Base-by-base conservation (phyloP, 2,113 vertebrate species). In the Zingel zingel region DNA sequence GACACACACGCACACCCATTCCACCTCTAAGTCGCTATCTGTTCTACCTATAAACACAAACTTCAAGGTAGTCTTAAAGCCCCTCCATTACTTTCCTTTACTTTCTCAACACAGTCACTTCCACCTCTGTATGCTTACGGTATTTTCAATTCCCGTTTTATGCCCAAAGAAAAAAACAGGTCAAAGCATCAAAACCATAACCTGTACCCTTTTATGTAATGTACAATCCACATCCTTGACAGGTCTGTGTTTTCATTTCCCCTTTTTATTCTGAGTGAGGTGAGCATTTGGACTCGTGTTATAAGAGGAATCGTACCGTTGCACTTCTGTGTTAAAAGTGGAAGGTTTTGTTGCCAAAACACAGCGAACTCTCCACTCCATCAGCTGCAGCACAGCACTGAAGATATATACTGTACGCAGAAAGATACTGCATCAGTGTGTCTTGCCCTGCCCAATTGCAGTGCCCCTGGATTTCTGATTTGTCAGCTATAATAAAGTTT, bases 271-370 rank as follows among this genome's bases (percentile, higher is more conserved):
- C 2, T 5, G 21, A 23, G 25, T 3, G 51, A 83, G 73, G 74
- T 27, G 56, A 62, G 47, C 21, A 5, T 63, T 61, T 2, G 25
- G 58, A 13, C 19, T 58, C 14, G 2, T 56, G 67, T 25, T 70
- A 74, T 39, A 73, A 83, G 81, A 86, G 85, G 89, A 89, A 89
- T 84, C 21, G 65, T 74, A 85, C 77, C 76, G 47, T 81, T 70
- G 73, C 72, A 23, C 50, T 79, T 86, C 68, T 88, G 87, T 92
- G 91, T 91, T 71, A 63, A 83, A 84, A 86, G 77, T 79, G 64
- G 45, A 83, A 62, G 67, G 39, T 81, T 81, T 43, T 93, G 89
- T 94, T 93, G 90, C 80, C 92, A 92, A 67, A 93, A 92, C 61
- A 91, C 50, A 23, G 53, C 3, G 0, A 81, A 74, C 50, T 84